phyloP scores from a whole-genome alignment of 1,140 invertebrate species.

The Homalodisca vitripennis region DNA sequence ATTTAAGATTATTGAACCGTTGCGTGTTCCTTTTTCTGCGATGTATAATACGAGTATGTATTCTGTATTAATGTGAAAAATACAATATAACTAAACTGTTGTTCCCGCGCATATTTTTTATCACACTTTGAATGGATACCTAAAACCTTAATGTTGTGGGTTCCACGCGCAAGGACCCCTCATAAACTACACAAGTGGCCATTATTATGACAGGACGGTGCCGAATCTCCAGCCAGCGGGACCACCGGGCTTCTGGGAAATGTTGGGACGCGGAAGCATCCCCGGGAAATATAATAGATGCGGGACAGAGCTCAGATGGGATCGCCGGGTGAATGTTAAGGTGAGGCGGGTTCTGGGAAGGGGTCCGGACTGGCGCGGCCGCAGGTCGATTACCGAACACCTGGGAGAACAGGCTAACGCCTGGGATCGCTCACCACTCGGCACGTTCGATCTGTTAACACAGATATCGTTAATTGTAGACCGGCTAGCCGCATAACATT shows the following conservation, averaged over 20 bases:
- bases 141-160: no score
- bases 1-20: no score
- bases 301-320: not conserved
- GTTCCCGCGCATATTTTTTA: no score
- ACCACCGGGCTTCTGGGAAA: slow-evolving; percentile 1
- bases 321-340: slow-evolving; percentile 5
- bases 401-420: no score
- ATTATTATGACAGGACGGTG: slow-evolving; percentile 9
- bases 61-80: no score
- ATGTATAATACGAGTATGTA: no score
- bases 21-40: no score
- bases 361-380: not conserved
- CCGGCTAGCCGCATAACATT: no score
- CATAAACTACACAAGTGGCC: not conserved
- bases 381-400: slow-evolving; percentile 1
- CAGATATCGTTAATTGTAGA: slow-evolving; percentile 15
- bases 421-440: not conserved
- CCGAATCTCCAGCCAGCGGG: not conserved
- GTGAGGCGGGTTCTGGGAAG: not conserved
- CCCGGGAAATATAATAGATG: slow-evolving; percentile 11
- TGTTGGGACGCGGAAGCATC: no score
- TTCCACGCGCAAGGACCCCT: no score
- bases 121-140: no score
- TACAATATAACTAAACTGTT: no score
- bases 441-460: slow-evolving; percentile 14